Evolutionary conservation across 2,888 invertebrate genomes (phyloP), one percentile per base, ranked within the genome.

Genomic region (Erebia palarica): DNA sequence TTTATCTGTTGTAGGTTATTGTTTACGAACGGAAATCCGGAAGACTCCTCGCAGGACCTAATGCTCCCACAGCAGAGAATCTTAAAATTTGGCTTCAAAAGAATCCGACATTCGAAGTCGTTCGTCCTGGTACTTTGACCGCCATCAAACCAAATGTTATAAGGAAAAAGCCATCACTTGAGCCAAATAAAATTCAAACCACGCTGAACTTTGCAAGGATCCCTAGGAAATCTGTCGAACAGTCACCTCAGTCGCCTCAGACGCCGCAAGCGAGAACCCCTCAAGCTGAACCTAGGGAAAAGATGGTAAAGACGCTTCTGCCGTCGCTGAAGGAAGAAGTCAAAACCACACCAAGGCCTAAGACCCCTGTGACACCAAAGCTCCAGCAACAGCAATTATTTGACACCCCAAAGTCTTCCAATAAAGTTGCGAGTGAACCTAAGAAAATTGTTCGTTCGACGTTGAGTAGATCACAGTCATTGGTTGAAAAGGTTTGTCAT

Each of bases 31-130:
- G 96, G 63, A 95, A 96, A 83, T 95, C 96, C 49, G 98, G 98
- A 3, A 96, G 95, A 78, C 88, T 95, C 81, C 87, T 96, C 76
- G 94, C 95, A 72, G 98, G 97, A 11, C 94, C 95, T n/a, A 96
- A 95, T 83, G 98, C 98, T 55, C 98, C 98, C 0, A 96, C 96
- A 10, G 95, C 96, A 51, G 94, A 95, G 27, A 96, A 96, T 82
- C 92, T 98, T 51, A 96, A 96, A 80, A 94, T 95, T 36, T 98
- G 98, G 98, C 91, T 98, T 11, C 96, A 96, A 83, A 96, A 96
- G 78, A 96, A 98, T 93, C 98, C 98, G 3, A 96, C 97, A 0
- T 98, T 95, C 86, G 97, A 98, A 93, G 97, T 98, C 0, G 95
- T 98, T 7, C 94, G 95, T 73, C 95, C 96, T 0, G 95, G 94